A percentile compares a stretch with the other conserved stretches of the same genome.
Evolutionary conservation across 1,140 invertebrate species (phyloP).

Genomic region (Caenorhabditis latens): DNA sequence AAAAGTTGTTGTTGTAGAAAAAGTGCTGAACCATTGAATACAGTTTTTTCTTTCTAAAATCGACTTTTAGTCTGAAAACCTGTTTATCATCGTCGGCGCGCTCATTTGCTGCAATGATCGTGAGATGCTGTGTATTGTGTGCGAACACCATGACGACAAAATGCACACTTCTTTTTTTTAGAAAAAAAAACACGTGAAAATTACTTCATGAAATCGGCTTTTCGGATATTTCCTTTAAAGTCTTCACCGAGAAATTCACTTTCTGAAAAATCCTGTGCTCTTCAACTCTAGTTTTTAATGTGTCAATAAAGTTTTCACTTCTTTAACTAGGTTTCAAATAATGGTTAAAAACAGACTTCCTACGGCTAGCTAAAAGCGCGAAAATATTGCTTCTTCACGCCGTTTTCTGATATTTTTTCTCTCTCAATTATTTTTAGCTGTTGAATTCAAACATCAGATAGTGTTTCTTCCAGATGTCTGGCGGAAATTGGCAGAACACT

Average conservation of each 20-base stretch:
- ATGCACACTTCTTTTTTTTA: not conserved
- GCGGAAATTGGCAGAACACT: not conserved
- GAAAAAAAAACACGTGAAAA: constrained; percentile 32
- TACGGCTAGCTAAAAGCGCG: no score
- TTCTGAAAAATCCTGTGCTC: not conserved
- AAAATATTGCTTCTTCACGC: not conserved
- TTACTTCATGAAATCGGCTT: not conserved
- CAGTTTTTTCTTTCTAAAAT: not conserved
- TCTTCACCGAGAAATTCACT: not conserved
- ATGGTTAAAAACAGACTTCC: no score
- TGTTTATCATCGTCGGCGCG: not conserved
- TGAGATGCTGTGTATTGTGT: constrained; percentile 11
- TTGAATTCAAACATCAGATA: not conserved
- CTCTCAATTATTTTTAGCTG: not conserved
- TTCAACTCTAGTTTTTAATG: no score
- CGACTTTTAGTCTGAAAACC: not conserved
- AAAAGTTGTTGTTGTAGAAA: not conserved
- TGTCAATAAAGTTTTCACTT: no score
- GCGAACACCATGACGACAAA: constrained; percentile 16
- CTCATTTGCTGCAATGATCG: not conserved
- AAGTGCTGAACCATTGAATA: not conserved
- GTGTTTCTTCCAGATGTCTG: constrained; percentile 4
- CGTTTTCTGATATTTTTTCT: not conserved
- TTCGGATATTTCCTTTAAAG: not conserved
- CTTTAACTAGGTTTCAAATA: no score